Conservation (phyloP, 2,113 vertebrate species). For the Uria aalge region DNA sequence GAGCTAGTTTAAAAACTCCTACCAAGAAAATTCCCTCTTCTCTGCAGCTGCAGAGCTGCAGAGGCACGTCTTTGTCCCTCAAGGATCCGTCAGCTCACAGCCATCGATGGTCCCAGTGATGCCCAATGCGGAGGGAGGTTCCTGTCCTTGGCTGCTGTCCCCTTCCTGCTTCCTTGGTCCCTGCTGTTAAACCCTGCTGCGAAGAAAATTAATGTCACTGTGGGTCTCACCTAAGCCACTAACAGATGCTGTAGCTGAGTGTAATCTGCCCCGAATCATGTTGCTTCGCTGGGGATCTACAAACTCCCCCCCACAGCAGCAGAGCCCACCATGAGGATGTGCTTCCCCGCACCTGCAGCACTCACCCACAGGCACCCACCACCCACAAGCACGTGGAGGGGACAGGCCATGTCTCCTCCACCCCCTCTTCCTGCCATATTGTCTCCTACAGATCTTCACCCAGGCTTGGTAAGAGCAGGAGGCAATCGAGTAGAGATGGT, state of each 20-base stretch:
- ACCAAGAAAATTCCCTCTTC: neutral
- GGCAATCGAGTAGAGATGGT: neutral
- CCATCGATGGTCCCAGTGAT: accelerated
- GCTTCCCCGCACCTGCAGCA: neutral
- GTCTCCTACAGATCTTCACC: neutral
- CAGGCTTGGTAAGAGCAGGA: neutral
- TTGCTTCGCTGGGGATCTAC: neutral
- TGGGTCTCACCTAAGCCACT: neutral
- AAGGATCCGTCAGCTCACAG: neutral
- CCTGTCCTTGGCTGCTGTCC: neutral
- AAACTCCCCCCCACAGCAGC: neutral
- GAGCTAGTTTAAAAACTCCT: neutral
- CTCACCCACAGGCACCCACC: neutral
- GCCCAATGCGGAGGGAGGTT: neutral
- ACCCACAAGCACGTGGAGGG: neutral
- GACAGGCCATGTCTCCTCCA: accelerated
- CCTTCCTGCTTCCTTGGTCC: neutral
- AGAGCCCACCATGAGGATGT: neutral
- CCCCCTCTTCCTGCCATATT: neutral
- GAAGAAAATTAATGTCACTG: neutral
- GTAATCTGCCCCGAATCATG: accelerated
- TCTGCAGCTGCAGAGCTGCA: neutral
- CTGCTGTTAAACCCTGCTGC: neutral
- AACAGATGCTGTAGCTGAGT: neutral
- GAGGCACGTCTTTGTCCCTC: neutral